Evolutionary conservation across 1,140 invertebrate species (phyloP).

Genomic region (Conopomorpha cramerella): DNA sequence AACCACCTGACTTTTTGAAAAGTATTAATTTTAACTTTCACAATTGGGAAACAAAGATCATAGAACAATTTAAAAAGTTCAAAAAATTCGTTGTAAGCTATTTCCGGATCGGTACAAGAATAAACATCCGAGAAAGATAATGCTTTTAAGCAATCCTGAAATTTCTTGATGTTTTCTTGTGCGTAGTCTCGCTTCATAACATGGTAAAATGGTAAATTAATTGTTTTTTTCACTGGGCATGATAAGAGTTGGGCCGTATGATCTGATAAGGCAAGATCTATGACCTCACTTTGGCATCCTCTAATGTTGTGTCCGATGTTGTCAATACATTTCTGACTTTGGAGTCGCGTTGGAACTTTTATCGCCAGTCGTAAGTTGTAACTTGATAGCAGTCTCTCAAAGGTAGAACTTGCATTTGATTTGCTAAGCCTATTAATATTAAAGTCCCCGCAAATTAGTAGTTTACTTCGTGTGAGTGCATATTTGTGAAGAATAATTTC

Average conservation of each 20-base stretch:
- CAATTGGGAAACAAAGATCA: not conserved
- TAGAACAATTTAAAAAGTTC: not conserved
- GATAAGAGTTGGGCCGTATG: not conserved
- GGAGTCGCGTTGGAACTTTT: not conserved
- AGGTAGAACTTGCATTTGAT: too few species aligned
- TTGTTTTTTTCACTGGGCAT: not conserved
- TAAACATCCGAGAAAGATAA: not conserved
- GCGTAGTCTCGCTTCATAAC: not conserved
- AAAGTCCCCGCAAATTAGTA: not conserved
- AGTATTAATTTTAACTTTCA: not conserved
- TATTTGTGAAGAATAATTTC: too few species aligned
- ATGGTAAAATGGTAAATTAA: not conserved
- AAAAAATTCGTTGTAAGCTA: not conserved
- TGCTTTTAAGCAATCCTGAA: not conserved
- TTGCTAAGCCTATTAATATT: not conserved
- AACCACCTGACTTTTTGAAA: not conserved
- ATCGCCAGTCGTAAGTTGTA: not conserved
- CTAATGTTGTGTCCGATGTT: not conserved
- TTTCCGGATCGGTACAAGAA: not conserved
- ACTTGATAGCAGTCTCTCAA: not conserved
- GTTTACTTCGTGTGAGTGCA: too few species aligned
- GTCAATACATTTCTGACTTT: too few species aligned
- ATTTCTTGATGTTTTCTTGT: not conserved
- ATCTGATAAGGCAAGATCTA: not conserved
- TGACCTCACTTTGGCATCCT: not conserved